Conservation (phyloP, 2,113 vertebrate genomes). For the Sebastes schlegelii region DNA sequence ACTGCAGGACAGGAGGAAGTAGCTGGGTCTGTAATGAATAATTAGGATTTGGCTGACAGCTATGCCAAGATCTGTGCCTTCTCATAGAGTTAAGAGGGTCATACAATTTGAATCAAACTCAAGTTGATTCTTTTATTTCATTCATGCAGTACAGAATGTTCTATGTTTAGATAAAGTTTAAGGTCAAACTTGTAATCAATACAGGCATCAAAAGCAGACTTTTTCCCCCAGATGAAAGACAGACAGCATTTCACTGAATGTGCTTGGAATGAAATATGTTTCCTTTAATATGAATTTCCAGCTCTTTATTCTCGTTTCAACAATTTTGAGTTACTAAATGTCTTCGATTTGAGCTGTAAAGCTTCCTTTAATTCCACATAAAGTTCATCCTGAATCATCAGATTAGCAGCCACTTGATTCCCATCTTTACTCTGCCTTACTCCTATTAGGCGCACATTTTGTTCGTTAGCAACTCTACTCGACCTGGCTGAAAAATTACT, state of each 20-base stretch:
- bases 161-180: neutral
- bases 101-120: neutral
- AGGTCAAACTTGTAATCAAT: slow-evolving; percentile 3
- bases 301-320: slow-evolving; percentile 1
- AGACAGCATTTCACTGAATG: neutral
- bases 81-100: neutral
- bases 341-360: slow-evolving; percentile 22
- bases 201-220: neutral
- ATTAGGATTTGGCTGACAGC: neutral
- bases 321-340: neutral
- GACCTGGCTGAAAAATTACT: slow-evolving; percentile 8
- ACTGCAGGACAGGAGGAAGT: neutral
- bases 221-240: neutral
- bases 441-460: neutral
- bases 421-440: slow-evolving; percentile 26
- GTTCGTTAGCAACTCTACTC: neutral
- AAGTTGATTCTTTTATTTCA: neutral
- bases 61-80: neutral
- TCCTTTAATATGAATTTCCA: neutral
- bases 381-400: neutral
- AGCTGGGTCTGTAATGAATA: neutral
- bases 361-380: neutral
- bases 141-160: neutral
- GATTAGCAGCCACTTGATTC: slow-evolving; percentile 8
- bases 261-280: neutral